phyloP scores from a whole-genome alignment of 2,113 vertebrate genomes.

The Glaucomys volans region DNA sequence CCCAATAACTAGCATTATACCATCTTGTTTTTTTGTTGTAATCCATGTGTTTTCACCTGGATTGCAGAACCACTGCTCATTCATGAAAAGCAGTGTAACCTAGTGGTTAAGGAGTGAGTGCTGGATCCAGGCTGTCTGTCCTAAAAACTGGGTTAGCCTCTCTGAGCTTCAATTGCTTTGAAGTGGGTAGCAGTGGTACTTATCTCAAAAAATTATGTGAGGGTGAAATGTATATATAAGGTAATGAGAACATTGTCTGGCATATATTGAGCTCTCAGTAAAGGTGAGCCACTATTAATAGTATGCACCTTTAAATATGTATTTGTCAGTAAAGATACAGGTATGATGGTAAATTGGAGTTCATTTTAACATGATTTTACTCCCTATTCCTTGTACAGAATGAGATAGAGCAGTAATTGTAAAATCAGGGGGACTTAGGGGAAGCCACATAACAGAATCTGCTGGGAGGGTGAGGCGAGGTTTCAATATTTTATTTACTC shows the following conservation, averaged over 20 bases:
- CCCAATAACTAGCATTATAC: neutral
- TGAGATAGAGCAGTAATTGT: conserved; percentile 17
- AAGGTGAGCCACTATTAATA: neutral
- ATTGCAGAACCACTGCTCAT: neutral
- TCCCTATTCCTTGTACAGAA: conserved; percentile 1
- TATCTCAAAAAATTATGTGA: neutral
- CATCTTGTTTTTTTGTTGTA: neutral
- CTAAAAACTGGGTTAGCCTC: neutral
- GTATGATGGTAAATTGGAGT: neutral
- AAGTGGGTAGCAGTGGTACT: neutral
- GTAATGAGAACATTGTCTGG: neutral
- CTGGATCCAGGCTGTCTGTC: neutral
- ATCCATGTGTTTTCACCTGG: neutral
- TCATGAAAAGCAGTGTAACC: neutral
- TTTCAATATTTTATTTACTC: neutral
- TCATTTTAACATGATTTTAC: neutral
- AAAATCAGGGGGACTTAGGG: conserved; percentile 33
- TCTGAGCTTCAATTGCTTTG: neutral
- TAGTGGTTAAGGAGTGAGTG: neutral
- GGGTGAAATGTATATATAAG: neutral
- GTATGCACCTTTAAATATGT: neutral
- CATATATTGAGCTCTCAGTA: neutral
- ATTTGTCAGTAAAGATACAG: neutral
- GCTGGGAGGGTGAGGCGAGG: neutral
- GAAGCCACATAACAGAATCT: neutral